A percentile compares a stretch with the other conserved stretches of the same genome.
phyloP scores from a whole-genome alignment of 2,888 invertebrate species.

The Trissolcus brochymenae region DNA sequence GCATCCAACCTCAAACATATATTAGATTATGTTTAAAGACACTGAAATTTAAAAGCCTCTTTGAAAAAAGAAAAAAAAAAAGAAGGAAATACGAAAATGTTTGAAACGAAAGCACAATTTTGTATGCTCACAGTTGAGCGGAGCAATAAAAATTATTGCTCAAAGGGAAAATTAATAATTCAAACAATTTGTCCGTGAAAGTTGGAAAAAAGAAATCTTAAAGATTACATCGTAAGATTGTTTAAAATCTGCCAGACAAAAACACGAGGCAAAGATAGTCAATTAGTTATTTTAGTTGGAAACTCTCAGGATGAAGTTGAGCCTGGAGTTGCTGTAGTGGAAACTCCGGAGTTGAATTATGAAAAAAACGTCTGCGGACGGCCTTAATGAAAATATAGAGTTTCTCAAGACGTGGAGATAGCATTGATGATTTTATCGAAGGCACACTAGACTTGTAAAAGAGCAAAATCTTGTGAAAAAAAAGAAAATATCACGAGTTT shows the following conservation, averaged over 20 bases:
- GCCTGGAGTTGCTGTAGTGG: conserved; percentile 25
- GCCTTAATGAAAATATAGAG: conserved; percentile 50
- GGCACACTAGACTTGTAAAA: conserved; percentile 36
- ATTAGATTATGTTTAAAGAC: conserved; percentile 12
- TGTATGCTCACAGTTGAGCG: too few relatives aligned
- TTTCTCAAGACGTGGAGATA: conserved; percentile 45
- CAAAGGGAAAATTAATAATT: conserved; percentile 6
- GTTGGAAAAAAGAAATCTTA: not conserved
- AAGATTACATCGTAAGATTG: conserved; percentile 22
- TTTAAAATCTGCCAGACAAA: conserved; percentile 25
- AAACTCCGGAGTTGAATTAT: conserved; percentile 35
- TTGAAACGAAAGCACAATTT: too few relatives aligned
- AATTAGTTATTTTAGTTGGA: conserved; percentile 38
- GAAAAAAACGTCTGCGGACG: conserved; percentile 28
- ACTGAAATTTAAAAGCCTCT: not conserved
- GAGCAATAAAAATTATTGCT: not conserved
- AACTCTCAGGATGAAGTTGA: conserved; percentile 38
- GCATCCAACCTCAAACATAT: conserved; percentile 26
- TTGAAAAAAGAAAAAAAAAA: not conserved
- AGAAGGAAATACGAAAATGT: not conserved
- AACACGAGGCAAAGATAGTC: conserved; percentile 27
- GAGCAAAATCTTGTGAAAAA: conserved; percentile 43
- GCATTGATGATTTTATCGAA: conserved; percentile 53
- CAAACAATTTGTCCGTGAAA: conserved; percentile 7
- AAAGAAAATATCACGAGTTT: conserved; percentile 21